Evolutionary conservation across 2,797 vertebrate genomes (phyloP).

Genomic region (Sebastes diaconus): DNA sequence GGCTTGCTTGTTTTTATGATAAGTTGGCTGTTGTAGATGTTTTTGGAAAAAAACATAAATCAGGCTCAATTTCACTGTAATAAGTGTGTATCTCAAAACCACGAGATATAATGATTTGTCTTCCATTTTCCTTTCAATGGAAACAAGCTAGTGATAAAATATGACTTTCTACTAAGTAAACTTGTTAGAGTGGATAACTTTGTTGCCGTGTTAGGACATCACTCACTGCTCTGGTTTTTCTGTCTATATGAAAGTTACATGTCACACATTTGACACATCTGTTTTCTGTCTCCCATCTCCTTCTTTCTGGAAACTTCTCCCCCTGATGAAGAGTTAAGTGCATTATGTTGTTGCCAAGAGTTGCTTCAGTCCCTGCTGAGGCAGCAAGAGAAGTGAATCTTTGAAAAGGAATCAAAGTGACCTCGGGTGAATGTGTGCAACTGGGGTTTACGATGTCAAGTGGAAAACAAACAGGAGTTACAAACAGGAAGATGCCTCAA

Average conservation of each 20-base stretch:
- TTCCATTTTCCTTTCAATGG: not conserved
- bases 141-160: not conserved
- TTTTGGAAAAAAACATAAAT: not conserved
- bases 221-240: not conserved
- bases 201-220: not conserved
- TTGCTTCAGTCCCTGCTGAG: slow-evolving; percentile 44
- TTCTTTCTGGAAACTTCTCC: slow-evolving; percentile 33
- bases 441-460: slow-evolving; percentile 15
- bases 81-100: not conserved
- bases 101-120: too few relatives aligned
- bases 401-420: slow-evolving; percentile 34
- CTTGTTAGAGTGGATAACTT: not conserved
- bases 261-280: slow-evolving; percentile 53
- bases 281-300: slow-evolving; percentile 46
- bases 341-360: slow-evolving; percentile 36
- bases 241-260: not conserved
- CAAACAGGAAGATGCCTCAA: not conserved
- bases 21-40: not conserved
- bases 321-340: slow-evolving; percentile 31
- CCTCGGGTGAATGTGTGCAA: not conserved
- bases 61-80: not conserved
- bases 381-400: slow-evolving; percentile 18
- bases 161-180: not conserved
- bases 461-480: not conserved
- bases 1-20: not conserved